These are phyloP conservation scores for Salmo trutta DNA, from an alignment of 2,797 vertebrate species.

Conservation along the genomic window DNA sequence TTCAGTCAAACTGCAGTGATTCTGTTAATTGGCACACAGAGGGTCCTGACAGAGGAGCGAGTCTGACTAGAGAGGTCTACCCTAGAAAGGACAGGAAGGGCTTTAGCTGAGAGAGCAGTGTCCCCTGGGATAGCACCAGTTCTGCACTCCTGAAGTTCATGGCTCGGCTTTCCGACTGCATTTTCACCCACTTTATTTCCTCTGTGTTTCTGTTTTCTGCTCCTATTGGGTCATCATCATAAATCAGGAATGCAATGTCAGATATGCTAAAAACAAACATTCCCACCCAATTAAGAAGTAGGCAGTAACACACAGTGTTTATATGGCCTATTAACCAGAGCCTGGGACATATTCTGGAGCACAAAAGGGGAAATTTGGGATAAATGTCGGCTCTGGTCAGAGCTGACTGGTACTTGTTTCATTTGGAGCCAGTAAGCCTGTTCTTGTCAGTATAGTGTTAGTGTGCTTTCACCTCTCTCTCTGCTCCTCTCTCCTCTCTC, in stretches of 20 bases:
- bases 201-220: constrained; percentile 19
- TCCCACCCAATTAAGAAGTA: constrained; percentile 35
- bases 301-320: constrained; percentile 11
- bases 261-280: constrained; percentile 50
- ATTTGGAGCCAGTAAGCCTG: constrained; percentile 10
- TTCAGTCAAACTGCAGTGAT: constrained; percentile 10
- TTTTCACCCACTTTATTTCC: background rate
- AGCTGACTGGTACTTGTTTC: constrained; percentile 13
- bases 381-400: constrained; percentile 17
- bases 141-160: constrained; percentile 13
- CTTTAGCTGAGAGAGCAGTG: background rate
- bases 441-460: background rate
- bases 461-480: too few species aligned
- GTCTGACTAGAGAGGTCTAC: background rate
- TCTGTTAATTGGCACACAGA: constrained; percentile 27
- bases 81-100: background rate
- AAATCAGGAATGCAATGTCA: constrained; percentile 28
- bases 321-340: background rate
- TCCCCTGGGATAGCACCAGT: background rate
- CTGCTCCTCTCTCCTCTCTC: too few species aligned
- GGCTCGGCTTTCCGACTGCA: background rate
- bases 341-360: constrained; percentile 3
- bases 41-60: background rate
- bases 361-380: constrained; percentile 12
- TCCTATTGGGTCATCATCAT: constrained; percentile 18